Base-by-base conservation (phyloP, 1,140 invertebrate genomes). In the Aphelinus certus region DNA sequence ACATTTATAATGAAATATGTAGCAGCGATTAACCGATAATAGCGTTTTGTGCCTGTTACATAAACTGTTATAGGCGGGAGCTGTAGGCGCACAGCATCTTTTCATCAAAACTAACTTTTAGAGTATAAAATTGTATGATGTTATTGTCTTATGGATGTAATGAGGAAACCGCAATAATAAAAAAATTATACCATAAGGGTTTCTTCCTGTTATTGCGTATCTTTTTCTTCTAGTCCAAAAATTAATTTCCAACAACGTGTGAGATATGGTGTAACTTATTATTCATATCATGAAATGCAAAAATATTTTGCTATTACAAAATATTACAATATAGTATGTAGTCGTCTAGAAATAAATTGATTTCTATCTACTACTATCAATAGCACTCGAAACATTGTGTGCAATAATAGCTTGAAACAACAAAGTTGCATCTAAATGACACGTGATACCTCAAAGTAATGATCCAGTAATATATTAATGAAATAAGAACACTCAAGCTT, bases 1-100 rank as follows among this genome's bases (percentile, higher is more conserved):
- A 86, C 79, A 86, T 85, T 85, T 82, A 79, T 79, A 81, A 71
- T 43, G 10, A 5, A 42, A 3, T 70, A 70, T 53, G 47, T 62
- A 70, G 42, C 61, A 70, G 56, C 67, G 56, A 71, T 75, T 75
- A 70, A 75, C 73, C 58, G 64, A 63, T 63, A 75, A 69, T 75
- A 75, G 67, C 48, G 65, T 75, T 75, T 75, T 69, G 60, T 61
- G 66, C 49, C 55, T 64, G 60, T 64, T 69, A 62, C 56, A 67
- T 53, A 0, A 9, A 53, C 51, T 9, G 53, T 67, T 67, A 68
- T 47, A n/a, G 66, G 58, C 42, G 57, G n/a, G 46, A 75, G 67
- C 68, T 66, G 73, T 71, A 75, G 68, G 53, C 61, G 61, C 75
- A 60, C 75, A 76, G 66, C 60, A 68, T 73, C 43, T 73, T 76